These are phyloP conservation scores for Lagopus leucura DNA, from an alignment of 2,113 vertebrate species.

Conservation along the genomic window DNA sequence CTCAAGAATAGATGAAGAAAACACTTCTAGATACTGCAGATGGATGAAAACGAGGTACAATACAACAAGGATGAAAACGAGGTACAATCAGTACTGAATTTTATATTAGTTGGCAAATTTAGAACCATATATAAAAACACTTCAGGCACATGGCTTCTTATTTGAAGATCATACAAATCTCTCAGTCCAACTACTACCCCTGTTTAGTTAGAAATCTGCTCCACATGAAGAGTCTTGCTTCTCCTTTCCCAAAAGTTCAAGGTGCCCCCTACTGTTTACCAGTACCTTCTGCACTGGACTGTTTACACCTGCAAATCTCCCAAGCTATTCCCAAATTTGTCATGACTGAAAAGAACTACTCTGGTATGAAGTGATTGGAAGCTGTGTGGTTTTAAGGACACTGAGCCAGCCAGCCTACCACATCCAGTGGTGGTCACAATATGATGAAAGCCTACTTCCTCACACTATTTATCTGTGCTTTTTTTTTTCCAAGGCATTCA, in stretches of 20 bases:
- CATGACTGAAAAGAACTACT: not conserved
- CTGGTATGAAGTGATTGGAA: not conserved
- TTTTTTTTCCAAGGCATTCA: not conserved
- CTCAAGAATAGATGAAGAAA: not conserved
- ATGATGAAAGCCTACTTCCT: not conserved
- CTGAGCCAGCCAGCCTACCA: not conserved
- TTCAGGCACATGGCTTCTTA: not conserved
- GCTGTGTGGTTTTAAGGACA: not conserved
- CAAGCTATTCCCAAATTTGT: not conserved
- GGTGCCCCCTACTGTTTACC: not conserved
- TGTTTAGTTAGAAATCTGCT: not conserved
- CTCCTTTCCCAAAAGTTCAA: not conserved
- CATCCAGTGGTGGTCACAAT: not conserved
- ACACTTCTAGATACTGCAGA: not conserved
- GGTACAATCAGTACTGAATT: not conserved
- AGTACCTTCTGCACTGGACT: not conserved
- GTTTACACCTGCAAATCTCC: not conserved
- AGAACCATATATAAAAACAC: not conserved
- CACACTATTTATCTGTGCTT: not conserved
- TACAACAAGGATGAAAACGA: not conserved
- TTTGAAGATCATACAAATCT: not conserved
- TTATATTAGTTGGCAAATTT: not conserved
- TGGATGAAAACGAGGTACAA: not conserved
- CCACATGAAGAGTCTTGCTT: rapidly evolving
- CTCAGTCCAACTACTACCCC: not conserved